Evolutionary conservation across 2,797 vertebrate genomes (phyloP), one percentile per base, ranked within the genome.

Genomic region (Trichosurus vulpecula): DNA sequence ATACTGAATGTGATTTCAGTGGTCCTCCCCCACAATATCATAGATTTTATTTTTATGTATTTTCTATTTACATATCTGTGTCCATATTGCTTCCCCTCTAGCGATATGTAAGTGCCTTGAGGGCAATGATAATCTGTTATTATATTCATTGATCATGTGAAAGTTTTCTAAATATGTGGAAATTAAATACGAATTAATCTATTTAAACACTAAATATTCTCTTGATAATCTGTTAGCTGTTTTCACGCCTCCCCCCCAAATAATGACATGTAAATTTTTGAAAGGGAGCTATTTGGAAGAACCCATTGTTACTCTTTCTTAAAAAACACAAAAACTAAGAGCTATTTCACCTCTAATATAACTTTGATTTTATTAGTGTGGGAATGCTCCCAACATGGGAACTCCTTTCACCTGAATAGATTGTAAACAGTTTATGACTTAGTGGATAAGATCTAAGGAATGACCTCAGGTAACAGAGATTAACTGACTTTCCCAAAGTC

Each of bases 171-270:
- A 87, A 27, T 27, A 87, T 1, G 10, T 51, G 2, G 9, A 87
- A 47, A 87, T 47, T 47, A 51, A 51, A 87, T 87, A 47, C 9
- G 25, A 61, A n/a, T 74, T 74, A 87, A 51, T 27, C 31, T 51
- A 87, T 47, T 81, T 81, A 16, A 81, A 25, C 0, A 81, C 25
- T 10, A 81, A 25, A 25, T 41, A 25, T 51, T 51, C 41, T 27
- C 8, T 47, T 47, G 8, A 51, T 87, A 51, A 87, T 81, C n/a
- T 51, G 41, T 87, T 47, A 87, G 8, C 74, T 41, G 0, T 27
- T 10, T 25, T 1, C 1, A 10, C 8, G 9, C 9, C 22, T 1
- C 3, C 41, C 22, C 27, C 1, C 9, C 25, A 81, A 27, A 47
- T 47, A 25, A 81, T 51, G 22, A 87, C 1, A 19, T 66, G 16